These are phyloP conservation scores for Mionectes macconnelli DNA, from an alignment of 2,113 vertebrate genomes.

Conservation along the genomic window DNA sequence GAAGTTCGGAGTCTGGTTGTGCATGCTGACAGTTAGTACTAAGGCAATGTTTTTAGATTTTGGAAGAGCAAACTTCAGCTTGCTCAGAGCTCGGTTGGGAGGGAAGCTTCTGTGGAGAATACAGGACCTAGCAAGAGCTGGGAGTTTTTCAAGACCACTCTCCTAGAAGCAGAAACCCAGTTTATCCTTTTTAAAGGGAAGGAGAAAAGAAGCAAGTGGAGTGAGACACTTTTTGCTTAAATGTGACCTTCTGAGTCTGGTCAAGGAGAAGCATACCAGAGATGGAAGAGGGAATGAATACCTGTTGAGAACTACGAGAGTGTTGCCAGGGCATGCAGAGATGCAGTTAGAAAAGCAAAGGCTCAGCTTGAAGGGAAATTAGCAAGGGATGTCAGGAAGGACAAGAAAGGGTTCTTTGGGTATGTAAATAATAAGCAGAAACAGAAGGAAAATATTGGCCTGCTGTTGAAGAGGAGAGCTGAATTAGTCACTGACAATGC, in stretches of 20 bases:
- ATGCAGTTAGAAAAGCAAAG: background rate
- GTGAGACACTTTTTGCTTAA: background rate
- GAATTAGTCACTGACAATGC: too few species aligned
- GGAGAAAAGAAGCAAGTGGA: background rate
- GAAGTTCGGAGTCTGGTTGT: background rate
- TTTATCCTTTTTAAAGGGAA: background rate
- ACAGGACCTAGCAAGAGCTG: fast-evolving
- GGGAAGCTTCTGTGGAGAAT: background rate
- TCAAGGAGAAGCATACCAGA: background rate
- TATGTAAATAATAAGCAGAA: background rate
- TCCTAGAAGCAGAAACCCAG: background rate
- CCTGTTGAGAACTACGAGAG: background rate
- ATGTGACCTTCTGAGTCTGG: background rate
- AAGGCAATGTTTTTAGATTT: background rate
- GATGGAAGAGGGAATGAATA: background rate
- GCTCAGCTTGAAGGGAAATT: background rate
- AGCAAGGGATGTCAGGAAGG: background rate
- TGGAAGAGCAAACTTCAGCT: background rate
- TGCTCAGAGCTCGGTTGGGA: background rate
- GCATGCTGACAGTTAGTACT: background rate
- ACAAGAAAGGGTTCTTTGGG: background rate
- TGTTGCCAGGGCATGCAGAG: background rate
- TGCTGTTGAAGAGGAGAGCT: too few species aligned
- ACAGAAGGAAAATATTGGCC: too few species aligned
- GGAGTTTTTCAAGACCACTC: background rate